Percentiles rank a stretch among this genome's conserved stretches.
Evolutionary conservation across 2,888 invertebrate species (phyloP).

Genomic region (Diachrysia chrysitis): DNA sequence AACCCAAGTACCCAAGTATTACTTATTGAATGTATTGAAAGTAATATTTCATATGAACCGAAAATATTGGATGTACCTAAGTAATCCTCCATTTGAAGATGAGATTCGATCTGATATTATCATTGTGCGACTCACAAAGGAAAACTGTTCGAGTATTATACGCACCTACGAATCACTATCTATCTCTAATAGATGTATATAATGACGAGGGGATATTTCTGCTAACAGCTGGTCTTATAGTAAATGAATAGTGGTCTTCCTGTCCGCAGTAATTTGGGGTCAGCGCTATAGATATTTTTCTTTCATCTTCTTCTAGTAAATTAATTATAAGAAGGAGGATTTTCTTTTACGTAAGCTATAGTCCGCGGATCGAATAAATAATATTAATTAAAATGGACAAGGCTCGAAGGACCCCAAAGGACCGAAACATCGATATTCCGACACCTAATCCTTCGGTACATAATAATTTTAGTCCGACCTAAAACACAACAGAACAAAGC

Average conservation of each 20-base stretch:
- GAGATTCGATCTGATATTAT: conserved; percentile 70
- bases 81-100: conserved; percentile 76
- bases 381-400: neutral
- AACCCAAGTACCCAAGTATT: conserved; percentile 36
- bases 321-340: conserved; percentile 1
- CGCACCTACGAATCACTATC: conserved; percentile 15
- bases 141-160: conserved; percentile 56
- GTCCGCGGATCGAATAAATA: neutral
- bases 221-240: neutral
- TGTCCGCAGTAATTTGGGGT: neutral
- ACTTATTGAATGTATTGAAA: conserved; percentile 56
- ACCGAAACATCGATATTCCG: neutral
- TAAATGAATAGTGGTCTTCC: conserved; percentile 2
- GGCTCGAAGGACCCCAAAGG: neutral
- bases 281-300: neutral
- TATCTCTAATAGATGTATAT: neutral
- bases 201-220: neutral
- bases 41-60: conserved; percentile 70
- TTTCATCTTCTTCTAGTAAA: neutral
- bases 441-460: conserved; percentile 7
- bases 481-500: conserved; percentile 59
- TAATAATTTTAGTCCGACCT: conserved; percentile 40
- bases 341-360: neutral
- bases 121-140: conserved; percentile 72
- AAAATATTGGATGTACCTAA: conserved; percentile 62